A percentile compares a stretch with the other conserved stretches of the same genome.
Evolutionary conservation across 2,888 invertebrate genomes (phyloP).

Genomic region (Acanthoscelides obtectus): DNA sequence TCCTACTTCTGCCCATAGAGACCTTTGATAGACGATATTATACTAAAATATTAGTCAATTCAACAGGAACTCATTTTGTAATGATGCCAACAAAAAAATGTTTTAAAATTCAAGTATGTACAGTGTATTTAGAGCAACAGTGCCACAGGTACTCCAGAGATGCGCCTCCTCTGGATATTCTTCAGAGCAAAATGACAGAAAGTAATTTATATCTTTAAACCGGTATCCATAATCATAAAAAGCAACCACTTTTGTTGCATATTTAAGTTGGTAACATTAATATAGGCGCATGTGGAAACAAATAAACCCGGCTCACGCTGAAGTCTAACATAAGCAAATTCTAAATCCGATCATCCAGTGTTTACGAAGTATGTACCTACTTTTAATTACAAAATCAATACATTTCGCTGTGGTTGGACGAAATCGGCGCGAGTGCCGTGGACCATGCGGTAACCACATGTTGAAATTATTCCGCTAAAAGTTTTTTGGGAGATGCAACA

Average conservation of each 20-base stretch:
- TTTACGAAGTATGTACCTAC: not conserved
- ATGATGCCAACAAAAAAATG: too few relatives aligned
- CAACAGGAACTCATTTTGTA: too few relatives aligned
- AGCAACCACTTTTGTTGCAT: not conserved
- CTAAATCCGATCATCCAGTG: slow-evolving; percentile 1
- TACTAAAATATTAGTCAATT: too few relatives aligned
- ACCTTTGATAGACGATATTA: too few relatives aligned
- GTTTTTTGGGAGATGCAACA: not conserved
- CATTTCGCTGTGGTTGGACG: not conserved
- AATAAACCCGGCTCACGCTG: not conserved
- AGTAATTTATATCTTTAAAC: too few relatives aligned
- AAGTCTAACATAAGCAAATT: slow-evolving; percentile 1
- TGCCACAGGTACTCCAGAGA: too few relatives aligned
- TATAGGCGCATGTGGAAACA: not conserved
- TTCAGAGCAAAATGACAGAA: too few relatives aligned
- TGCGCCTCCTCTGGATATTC: too few relatives aligned
- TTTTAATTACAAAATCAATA: slow-evolving; percentile 4
- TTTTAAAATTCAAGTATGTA: too few relatives aligned
- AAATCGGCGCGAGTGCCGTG: not conserved
- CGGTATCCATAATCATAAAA: not conserved
- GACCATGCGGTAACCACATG: not conserved
- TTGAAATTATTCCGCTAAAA: not conserved
- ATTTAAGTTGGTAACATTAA: not conserved
- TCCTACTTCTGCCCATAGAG: too few relatives aligned
- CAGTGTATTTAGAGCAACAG: too few relatives aligned